Percentiles rank a stretch among this genome's conserved stretches.
Evolutionary conservation across 2,797 vertebrate genomes (phyloP).

Genomic region (Linurgus olivaceus): DNA sequence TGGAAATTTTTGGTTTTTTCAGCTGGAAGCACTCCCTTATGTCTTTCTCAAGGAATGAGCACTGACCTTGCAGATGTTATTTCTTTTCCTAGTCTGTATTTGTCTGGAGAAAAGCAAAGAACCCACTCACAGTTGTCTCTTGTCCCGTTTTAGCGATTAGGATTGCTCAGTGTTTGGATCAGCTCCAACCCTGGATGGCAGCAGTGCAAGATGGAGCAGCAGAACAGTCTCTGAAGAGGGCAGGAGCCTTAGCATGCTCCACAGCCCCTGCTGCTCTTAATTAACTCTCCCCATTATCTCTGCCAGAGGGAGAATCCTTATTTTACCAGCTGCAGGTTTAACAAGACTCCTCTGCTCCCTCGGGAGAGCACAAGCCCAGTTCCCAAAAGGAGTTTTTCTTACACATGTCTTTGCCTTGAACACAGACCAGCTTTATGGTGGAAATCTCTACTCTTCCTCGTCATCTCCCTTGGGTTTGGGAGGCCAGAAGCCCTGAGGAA

Average conservation of each 20-base stretch:
- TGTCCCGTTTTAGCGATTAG: background rate
- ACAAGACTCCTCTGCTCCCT: background rate
- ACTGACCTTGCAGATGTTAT: background rate
- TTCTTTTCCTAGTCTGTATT: background rate
- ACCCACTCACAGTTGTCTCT: background rate
- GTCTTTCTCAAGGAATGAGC: background rate
- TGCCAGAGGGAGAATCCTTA: background rate
- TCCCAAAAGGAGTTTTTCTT: background rate
- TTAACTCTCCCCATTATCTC: background rate
- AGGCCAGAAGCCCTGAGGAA: background rate
- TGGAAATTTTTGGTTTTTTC: background rate
- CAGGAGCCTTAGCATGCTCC: background rate
- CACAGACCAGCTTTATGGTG: background rate
- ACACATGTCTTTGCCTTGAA: background rate
- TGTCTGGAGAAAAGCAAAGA: background rate
- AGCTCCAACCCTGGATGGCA: background rate
- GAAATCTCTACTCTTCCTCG: background rate
- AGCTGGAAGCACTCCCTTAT: fast-evolving
- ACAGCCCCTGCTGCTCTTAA: background rate
- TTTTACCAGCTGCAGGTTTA: background rate
- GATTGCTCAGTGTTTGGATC: background rate
- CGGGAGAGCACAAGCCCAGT: background rate
- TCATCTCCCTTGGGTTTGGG: background rate
- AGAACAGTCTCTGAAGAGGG: background rate
- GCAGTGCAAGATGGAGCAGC: background rate